Evolutionary conservation across 2,113 vertebrate species (phyloP).

Genomic region (Canis aureus): DNA sequence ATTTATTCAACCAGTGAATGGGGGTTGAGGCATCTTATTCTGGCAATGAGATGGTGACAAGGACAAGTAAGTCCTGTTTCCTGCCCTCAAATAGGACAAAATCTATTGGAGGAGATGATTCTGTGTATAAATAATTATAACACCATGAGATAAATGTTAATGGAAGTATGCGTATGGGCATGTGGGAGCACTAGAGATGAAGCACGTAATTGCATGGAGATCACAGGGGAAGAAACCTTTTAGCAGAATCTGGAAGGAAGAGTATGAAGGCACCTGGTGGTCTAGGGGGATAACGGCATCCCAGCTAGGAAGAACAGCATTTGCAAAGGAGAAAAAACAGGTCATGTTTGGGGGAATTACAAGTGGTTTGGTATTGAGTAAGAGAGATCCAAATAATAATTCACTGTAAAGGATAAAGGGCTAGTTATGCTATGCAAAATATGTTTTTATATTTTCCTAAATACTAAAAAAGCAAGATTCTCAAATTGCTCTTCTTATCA

Average conservation of each 20-base stretch:
- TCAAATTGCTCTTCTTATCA: constrained; percentile 44
- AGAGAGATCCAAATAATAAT: background rate
- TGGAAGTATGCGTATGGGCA: no score
- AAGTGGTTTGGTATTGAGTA: background rate
- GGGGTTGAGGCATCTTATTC: background rate
- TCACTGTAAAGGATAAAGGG: background rate
- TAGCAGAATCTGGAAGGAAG: background rate
- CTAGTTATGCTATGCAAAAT: background rate
- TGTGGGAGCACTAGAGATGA: background rate
- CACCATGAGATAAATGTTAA: background rate
- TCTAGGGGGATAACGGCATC: background rate
- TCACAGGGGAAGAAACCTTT: background rate
- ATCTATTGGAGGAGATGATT: constrained; percentile 17
- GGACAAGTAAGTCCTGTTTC: background rate
- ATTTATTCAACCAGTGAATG: background rate
- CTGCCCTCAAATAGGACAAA: background rate
- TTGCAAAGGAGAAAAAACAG: background rate
- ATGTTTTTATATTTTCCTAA: constrained; percentile 1
- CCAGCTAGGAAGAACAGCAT: background rate
- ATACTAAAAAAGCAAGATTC: background rate
- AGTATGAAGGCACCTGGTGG: background rate
- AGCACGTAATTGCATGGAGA: background rate
- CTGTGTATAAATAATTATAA: background rate
- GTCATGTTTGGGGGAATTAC: background rate
- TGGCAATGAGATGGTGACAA: background rate